Conservation (phyloP, 2,888 invertebrate species). For the Euzetes globulus region DNA sequence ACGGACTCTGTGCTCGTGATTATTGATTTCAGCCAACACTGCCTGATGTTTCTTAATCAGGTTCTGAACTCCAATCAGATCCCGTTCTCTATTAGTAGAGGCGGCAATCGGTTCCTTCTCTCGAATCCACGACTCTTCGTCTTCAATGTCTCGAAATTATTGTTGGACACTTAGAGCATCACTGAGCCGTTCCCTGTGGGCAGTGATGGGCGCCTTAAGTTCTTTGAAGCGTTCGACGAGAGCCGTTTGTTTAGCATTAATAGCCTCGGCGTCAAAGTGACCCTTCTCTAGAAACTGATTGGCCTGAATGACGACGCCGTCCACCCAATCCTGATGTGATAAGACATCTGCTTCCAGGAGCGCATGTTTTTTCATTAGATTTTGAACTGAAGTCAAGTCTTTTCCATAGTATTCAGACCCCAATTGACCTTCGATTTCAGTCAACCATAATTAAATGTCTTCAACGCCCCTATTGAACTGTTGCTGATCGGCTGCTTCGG, state of each 20-base stretch:
- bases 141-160: conserved; percentile 93
- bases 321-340: conserved; percentile 93
- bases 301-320: conserved; percentile 77
- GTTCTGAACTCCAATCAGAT: conserved; percentile 98
- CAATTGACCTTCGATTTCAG: conserved; percentile 86
- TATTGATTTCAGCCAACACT: conserved; percentile 85
- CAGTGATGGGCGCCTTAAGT: conserved; percentile 76
- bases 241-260: conserved; percentile 63
- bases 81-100: conserved; percentile 86
- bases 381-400: conserved; percentile 64
- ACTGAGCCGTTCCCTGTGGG: conserved; percentile 75
- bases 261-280: conserved; percentile 96
- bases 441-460: conserved; percentile 95
- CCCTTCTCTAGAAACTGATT: conserved; percentile 84
- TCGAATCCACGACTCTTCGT: conserved; percentile 98
- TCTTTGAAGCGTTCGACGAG: conserved; percentile 53
- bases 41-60: conserved; percentile 99
- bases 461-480: conserved; percentile 97
- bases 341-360: conserved; percentile 90
- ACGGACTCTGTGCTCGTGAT: conserved; percentile 83
- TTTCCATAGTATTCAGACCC: conserved; percentile 97
- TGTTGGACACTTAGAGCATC: conserved; percentile 96
- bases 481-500: conserved; percentile 90
- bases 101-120: conserved; percentile 98
- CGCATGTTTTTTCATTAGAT: conserved; percentile 96